A percentile compares a stretch with the other conserved stretches of the same genome.
Conservation (phyloP, 2,113 vertebrate species). For the Desmodus rotundus region DNA sequence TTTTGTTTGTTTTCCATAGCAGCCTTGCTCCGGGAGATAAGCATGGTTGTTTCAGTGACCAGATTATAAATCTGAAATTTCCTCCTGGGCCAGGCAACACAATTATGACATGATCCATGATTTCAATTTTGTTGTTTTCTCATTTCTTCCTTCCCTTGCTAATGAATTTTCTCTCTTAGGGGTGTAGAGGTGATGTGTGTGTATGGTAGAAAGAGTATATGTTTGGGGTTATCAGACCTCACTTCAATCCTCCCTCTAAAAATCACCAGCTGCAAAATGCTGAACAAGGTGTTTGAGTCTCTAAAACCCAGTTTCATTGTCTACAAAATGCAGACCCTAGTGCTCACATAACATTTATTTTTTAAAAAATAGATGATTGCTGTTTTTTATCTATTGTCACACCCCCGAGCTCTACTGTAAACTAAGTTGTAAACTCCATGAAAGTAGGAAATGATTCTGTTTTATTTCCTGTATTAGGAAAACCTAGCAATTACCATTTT, state of each 20-base stretch:
- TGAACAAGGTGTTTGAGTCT: neutral
- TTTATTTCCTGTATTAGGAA: neutral
- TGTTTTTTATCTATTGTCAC: neutral
- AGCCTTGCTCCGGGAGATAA: neutral
- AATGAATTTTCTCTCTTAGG: neutral
- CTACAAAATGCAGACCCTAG: neutral
- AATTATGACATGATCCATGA: neutral
- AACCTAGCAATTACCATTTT: neutral
- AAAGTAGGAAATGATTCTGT: neutral
- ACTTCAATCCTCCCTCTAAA: neutral
- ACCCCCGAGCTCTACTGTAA: neutral
- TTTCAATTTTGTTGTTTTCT: neutral
- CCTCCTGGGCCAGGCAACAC: neutral
- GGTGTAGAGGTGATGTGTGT: neutral
- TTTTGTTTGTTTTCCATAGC: neutral
- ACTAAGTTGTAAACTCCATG: neutral
- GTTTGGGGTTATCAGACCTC: neutral
- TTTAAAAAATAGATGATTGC: neutral
- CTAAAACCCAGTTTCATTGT: neutral
- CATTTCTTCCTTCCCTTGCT: neutral
- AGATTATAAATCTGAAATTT: neutral
- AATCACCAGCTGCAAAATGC: neutral
- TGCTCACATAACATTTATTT: neutral
- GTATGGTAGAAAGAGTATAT: accelerated
- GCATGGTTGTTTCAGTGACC: neutral